Conservation (phyloP, 2,888 invertebrate species). For the Dryococelus australis region DNA sequence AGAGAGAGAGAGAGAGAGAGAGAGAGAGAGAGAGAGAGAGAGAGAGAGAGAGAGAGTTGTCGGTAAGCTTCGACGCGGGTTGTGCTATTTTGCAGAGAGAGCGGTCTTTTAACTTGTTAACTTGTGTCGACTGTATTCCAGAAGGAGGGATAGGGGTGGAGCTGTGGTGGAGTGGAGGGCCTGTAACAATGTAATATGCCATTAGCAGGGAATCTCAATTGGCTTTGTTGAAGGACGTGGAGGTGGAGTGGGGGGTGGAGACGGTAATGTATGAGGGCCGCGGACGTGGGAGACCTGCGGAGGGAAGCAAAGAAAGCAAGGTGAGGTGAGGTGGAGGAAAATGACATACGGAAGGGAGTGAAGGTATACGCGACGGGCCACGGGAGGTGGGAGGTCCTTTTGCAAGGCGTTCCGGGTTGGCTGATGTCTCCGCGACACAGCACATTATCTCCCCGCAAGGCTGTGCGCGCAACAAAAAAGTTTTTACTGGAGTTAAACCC, state of each 20-base stretch:
- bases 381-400: background rate
- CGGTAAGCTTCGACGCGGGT: too few species aligned
- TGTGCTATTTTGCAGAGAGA: background rate
- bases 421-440: too few species aligned
- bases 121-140: background rate
- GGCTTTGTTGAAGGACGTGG: slow-evolving; percentile 57
- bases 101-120: slow-evolving; percentile 20
- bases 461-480: too few species aligned
- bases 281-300: background rate
- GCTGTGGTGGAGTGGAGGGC: slow-evolving; percentile 43
- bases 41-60: too few species aligned
- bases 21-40: too few species aligned
- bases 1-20: too few species aligned
- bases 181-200: slow-evolving; percentile 63
- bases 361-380: background rate
- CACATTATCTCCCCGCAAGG: too few species aligned
- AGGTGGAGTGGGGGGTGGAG: background rate
- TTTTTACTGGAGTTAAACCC: too few species aligned
- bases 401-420: background rate
- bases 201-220: slow-evolving; percentile 62
- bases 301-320: slow-evolving; percentile 16
- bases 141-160: slow-evolving; percentile 25
- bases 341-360: background rate
- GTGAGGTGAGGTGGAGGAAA: slow-evolving; percentile 9
- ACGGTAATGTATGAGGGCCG: background rate